These are phyloP conservation scores for crab-eating macaque (Macaca fascicularis) DNA, from an alignment of 2,113 vertebrate species.

Conservation along the genomic window T2T-MFA8v1.1 NC_088385.1:32897501-32898000, in stretches of 20 bases:
- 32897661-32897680: neutral
- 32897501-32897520: neutral
- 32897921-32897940: neutral
- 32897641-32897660: neutral
- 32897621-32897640: neutral
- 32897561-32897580: neutral
- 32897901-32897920: neutral
- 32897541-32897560: neutral
- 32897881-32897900: neutral
- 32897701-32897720: neutral
- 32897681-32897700: neutral
- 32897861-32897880: neutral
- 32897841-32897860: neutral
- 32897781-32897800: neutral
- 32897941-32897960: neutral
- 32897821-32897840: neutral
- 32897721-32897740: neutral
- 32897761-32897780: no score
- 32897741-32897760: neutral
- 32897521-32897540: neutral
- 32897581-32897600: neutral
- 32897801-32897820: neutral
- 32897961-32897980: neutral
- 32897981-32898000: neutral
- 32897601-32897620: neutral